phyloP scores from a whole-genome alignment of 2,888 invertebrate genomes.

The Rotaria macrura region DNA sequence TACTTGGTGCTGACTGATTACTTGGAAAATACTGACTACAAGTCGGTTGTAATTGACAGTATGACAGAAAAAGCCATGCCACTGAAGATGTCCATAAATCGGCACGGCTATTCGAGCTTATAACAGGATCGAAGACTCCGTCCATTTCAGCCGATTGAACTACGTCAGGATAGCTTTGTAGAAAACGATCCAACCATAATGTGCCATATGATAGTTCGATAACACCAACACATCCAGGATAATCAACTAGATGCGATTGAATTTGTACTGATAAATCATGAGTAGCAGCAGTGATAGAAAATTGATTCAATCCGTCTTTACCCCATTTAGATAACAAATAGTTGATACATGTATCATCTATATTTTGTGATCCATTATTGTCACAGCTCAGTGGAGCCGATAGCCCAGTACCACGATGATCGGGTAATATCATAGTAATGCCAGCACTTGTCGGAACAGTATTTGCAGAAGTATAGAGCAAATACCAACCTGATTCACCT shows the following conservation, averaged over 20 bases:
- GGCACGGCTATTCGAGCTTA: too few relatives aligned
- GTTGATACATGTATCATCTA: neutral
- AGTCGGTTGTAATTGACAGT: too few relatives aligned
- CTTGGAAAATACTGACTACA: too few relatives aligned
- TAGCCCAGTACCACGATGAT: neutral
- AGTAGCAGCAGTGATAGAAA: neutral
- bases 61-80: too few relatives aligned
- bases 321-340: neutral
- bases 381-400: neutral
- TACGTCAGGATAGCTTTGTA: neutral
- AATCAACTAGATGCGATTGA: neutral
- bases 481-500: neutral
- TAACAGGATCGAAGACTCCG: too few relatives aligned
- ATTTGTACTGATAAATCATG: neutral
- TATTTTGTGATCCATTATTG: neutral
- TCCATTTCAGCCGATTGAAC: neutral
- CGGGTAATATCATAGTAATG: neutral
- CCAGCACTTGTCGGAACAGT: neutral
- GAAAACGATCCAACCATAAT: neutral
- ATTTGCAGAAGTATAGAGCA: fast-evolving
- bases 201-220: neutral
- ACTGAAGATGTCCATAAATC: too few relatives aligned
- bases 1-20: too few relatives aligned
- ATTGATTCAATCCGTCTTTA: neutral
- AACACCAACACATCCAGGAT: neutral